Evolutionary conservation across 2,888 invertebrate genomes (phyloP).

Genomic region (Drosophila pseudotalamancana): DNA sequence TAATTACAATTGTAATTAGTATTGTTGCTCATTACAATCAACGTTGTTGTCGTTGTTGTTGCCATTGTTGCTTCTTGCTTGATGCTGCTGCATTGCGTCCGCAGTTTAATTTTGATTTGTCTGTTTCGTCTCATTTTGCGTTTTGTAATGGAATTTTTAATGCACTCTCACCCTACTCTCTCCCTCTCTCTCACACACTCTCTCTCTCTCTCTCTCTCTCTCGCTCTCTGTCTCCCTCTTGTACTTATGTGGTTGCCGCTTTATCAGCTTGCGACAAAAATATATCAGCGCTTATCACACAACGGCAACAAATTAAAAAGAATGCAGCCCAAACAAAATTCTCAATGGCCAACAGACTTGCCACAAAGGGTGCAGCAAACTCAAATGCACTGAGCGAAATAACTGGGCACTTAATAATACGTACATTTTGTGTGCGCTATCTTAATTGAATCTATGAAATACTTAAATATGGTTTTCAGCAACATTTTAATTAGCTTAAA

Average conservation of each 20-base stretch:
- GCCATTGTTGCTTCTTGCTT: constrained; percentile 14
- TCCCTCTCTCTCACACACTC: neutral
- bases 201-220: neutral
- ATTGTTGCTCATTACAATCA: constrained; percentile 52
- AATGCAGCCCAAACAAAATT: constrained; percentile 20
- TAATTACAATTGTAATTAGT: constrained; percentile 76
- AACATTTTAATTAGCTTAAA: too few relatives aligned
- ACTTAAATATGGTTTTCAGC: too few relatives aligned
- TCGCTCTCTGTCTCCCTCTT: neutral
- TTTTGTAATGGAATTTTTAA: constrained; percentile 73
- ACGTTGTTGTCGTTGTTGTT: constrained; percentile 18
- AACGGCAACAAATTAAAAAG: constrained; percentile 17
- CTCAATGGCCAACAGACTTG: constrained; percentile 11
- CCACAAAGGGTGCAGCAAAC: neutral
- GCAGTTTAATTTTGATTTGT: constrained; percentile 75
- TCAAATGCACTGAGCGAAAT: constrained; percentile 20
- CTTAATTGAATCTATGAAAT: neutral
- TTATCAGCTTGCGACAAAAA: constrained; percentile 44
- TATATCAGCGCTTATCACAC: constrained; percentile 45
- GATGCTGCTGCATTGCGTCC: constrained; percentile 52
- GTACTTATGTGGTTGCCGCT: constrained; percentile 16
- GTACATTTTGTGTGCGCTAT: neutral
- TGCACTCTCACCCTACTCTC: constrained; percentile 5
- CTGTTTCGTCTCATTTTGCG: constrained; percentile 65
- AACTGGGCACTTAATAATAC: neutral